Conservation (phyloP, 37 sponge, comb jelly and placozoan species). For the Spongilla lacustris region DNA sequence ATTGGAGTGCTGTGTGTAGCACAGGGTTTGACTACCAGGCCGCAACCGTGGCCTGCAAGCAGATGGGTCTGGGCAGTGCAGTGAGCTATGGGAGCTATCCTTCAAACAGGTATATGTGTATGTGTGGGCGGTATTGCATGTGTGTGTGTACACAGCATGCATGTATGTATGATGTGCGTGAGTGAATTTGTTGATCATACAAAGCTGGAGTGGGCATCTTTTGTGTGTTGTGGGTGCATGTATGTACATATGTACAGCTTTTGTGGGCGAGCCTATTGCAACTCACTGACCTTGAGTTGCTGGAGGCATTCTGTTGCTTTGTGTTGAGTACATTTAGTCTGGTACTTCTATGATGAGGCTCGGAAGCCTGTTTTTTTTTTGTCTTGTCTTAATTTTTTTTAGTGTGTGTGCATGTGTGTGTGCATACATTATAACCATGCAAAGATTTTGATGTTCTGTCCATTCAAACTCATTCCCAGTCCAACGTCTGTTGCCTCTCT, state of each 20-base stretch:
- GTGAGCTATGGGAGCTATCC: neutral
- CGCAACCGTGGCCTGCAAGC: conserved; percentile 40
- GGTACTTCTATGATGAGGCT: no score
- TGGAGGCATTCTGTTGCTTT: neutral
- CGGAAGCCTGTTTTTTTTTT: no score
- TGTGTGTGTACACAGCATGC: neutral
- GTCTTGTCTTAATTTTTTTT: no score
- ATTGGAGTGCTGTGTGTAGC: conserved; percentile 59
- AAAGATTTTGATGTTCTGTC: neutral
- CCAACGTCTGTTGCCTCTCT: neutral
- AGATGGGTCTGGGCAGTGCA: conserved; percentile 52
- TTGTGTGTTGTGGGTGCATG: neutral
- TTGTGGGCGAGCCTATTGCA: neutral
- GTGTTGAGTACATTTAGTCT: neutral
- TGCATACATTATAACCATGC: no score
- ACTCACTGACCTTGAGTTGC: neutral
- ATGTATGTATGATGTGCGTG: neutral
- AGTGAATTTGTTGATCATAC: neutral
- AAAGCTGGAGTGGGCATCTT: neutral
- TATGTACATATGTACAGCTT: neutral
- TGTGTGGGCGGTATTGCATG: neutral
- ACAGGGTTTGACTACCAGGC: neutral
- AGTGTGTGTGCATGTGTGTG: no score
- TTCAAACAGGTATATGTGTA: neutral
- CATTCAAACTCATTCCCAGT: no score